phyloP scores from a whole-genome alignment of 2,113 vertebrate genomes.

The Centropus bengalensis region DNA sequence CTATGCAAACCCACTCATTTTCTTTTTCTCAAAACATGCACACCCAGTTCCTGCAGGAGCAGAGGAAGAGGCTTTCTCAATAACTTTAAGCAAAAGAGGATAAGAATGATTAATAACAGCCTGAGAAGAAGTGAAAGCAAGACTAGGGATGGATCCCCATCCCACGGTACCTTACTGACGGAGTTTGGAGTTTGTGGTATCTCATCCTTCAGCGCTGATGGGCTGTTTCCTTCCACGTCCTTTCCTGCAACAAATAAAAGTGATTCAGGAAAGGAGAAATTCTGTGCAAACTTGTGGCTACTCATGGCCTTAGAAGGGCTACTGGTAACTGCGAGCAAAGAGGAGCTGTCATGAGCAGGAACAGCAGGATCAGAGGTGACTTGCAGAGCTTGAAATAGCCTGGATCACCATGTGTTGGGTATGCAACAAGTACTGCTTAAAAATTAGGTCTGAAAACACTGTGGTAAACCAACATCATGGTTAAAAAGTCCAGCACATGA shows the following conservation, averaged over 20 bases:
- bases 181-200: constrained; percentile 87
- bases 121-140: neutral
- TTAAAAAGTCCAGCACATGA: neutral
- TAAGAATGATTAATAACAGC: neutral
- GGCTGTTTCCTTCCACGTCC: constrained; percentile 84
- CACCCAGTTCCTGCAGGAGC: neutral
- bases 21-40: neutral
- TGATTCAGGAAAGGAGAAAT: neutral
- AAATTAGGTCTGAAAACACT: neutral
- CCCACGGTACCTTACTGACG: constrained; percentile 80
- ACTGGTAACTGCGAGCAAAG: neutral
- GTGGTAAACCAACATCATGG: neutral
- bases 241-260: constrained; percentile 80
- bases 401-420: neutral
- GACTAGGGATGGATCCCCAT: neutral
- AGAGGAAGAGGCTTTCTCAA: neutral
- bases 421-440: neutral
- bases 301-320: neutral
- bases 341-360: neutral
- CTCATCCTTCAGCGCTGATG: constrained; percentile 80
- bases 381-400: neutral
- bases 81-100: neutral
- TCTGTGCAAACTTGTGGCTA: neutral
- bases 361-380: neutral
- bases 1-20: neutral